phyloP scores from a whole-genome alignment of 2,888 invertebrate genomes.

The Pristionchus japonicus region DNA sequence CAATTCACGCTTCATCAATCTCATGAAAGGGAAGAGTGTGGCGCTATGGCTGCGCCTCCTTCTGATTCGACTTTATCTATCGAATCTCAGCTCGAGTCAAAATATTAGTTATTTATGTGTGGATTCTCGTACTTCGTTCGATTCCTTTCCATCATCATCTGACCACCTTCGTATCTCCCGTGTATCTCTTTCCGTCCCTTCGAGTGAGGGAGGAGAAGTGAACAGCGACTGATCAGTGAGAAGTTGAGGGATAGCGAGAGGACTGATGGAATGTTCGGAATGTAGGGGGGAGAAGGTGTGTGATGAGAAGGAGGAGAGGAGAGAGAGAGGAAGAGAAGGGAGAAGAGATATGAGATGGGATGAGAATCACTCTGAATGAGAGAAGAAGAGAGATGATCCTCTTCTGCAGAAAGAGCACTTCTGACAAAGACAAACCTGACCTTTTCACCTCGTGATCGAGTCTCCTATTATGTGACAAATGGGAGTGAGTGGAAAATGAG shows the following conservation, averaged over 20 bases:
- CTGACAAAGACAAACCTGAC: neutral
- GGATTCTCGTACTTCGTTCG: neutral
- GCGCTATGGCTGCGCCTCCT: neutral
- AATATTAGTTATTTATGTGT: neutral
- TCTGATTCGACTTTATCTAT: neutral
- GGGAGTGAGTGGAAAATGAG: neutral
- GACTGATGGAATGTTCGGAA: constrained; percentile 54
- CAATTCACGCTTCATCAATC: constrained; percentile 7
- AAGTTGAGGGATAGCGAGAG: constrained; percentile 44
- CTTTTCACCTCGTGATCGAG: neutral
- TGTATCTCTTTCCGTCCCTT: neutral
- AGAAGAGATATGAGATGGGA: constrained; percentile 21
- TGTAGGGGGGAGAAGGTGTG: constrained; percentile 32
- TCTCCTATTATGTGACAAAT: neutral
- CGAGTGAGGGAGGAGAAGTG: neutral
- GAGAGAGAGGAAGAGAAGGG: neutral
- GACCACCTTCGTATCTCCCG: constrained; percentile 7
- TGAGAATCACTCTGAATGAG: constrained; percentile 17
- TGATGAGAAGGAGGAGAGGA: neutral
- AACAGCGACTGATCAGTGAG: constrained; percentile 50
- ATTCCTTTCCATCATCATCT: neutral
- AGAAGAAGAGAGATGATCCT: neutral
- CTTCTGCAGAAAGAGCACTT: neutral
- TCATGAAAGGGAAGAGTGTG: neutral
- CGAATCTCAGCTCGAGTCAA: neutral